These are phyloP conservation scores for Papilio polytes DNA, from an alignment of 1,140 invertebrate genomes.

Conservation along the genomic window DNA sequence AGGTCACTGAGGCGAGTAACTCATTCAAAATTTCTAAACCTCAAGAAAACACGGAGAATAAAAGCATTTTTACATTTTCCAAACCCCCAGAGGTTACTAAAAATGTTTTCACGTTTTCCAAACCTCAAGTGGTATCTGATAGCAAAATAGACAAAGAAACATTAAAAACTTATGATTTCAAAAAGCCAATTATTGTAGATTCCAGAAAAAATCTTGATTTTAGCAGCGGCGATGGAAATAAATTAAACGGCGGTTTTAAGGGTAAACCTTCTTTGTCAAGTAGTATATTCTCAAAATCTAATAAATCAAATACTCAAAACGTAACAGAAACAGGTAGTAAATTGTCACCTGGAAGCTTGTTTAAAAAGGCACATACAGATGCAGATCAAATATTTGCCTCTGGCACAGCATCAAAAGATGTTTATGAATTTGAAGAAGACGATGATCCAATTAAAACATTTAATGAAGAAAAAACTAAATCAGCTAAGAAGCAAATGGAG, in stretches of 20 bases:
- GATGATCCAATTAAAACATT: conserved; percentile 43
- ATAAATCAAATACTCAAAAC: conserved; percentile 34
- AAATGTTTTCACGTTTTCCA: conserved; percentile 44
- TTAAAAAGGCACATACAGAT: conserved; percentile 66
- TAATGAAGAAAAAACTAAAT: conserved; percentile 46
- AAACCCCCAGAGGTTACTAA: conserved; percentile 55
- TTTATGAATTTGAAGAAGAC: conserved; percentile 67
- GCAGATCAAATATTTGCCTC: conserved; percentile 71
- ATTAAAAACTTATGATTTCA: conserved; percentile 45
- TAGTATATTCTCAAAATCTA: conserved; percentile 48
- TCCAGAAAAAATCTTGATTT: conserved; percentile 46
- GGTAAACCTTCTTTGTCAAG: conserved; percentile 43
- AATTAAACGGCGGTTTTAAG: conserved; percentile 51
- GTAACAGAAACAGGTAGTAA: conserved; percentile 42
- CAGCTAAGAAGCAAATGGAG: conserved; percentile 47
- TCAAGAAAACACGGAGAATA: conserved; percentile 49
- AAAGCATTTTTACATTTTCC: conserved; percentile 45
- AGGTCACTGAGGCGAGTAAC: conserved; percentile 53
- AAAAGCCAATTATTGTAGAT: conserved; percentile 47
- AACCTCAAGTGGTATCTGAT: conserved; percentile 55
- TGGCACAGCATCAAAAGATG: conserved; percentile 46
- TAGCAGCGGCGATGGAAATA: conserved; percentile 46
- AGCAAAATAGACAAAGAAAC: conserved; percentile 26
- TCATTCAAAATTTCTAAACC: conserved; percentile 74
- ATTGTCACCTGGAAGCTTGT: conserved; percentile 69